Conservation (phyloP, 2,888 invertebrate genomes). For the Cheilosia scutellata region DNA sequence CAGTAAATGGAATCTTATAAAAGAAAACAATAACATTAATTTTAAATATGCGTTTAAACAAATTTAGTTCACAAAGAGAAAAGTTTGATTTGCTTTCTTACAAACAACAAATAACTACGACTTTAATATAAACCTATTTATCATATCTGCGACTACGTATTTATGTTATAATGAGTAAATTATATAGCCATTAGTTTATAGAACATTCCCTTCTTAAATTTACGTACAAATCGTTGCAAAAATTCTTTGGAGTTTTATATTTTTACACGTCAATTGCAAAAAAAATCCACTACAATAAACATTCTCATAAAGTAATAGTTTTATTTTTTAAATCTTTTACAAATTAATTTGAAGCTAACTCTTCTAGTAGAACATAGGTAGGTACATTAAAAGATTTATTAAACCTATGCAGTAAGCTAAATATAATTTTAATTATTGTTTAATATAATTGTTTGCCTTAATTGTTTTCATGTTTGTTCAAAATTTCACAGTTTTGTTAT, state of each 20-base stretch:
- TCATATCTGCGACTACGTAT: conserved; percentile 29
- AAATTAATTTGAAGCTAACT: conserved; percentile 45
- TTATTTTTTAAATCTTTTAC: conserved; percentile 15
- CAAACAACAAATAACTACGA: conserved; percentile 48
- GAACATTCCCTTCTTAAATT: conserved; percentile 39
- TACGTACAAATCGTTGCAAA: conserved; percentile 75
- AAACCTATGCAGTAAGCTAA: conserved; percentile 43
- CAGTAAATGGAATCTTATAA: conserved; percentile 37
- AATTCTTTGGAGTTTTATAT: conserved; percentile 69
- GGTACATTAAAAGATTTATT: conserved; percentile 24
- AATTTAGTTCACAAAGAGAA: conserved; percentile 10
- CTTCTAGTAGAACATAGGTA: conserved; percentile 33
- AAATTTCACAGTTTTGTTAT: conserved; percentile 65
- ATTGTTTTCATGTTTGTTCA: conserved; percentile 17
- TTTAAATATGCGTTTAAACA: conserved; percentile 16
- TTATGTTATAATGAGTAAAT: conserved; percentile 39
- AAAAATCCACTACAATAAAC: conserved; percentile 45
- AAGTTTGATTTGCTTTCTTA: neutral
- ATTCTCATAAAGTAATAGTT: conserved; percentile 3
- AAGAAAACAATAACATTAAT: conserved; percentile 5
- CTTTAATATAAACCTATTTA: conserved; percentile 19
- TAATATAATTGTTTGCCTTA: conserved; percentile 31
- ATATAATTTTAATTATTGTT: conserved; percentile 26
- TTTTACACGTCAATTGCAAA: conserved; percentile 10
- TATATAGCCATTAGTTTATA: conserved; percentile 52